Base-by-base conservation (phyloP, 35 echinoderm and acorn worm genomes). In the Anneissia japonica region DNA sequence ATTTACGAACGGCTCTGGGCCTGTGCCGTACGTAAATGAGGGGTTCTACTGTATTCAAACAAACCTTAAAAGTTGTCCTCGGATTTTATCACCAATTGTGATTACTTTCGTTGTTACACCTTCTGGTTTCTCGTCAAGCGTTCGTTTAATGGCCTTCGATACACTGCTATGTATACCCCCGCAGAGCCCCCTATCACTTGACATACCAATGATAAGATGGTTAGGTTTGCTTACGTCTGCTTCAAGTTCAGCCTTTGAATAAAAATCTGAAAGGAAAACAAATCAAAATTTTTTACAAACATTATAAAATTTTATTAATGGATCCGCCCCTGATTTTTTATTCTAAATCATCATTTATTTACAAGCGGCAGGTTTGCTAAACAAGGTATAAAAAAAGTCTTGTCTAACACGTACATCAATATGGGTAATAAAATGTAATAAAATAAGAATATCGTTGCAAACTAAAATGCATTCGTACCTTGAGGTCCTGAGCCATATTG, bases 131-230 rank as follows among this genome's bases (percentile, higher is more conserved):
- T 92, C 92, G 16, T 46, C 37, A 34, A 99, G 43, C 33, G 45
- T 55, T 3, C 92, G 92, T 77, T 93, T 91, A 14, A 99, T 86
- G 17, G 96, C 87, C 77, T 99, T 99, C 21, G 92, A 86, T 82
- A 99, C 32, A 37, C 75, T 91, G 79, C 85, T 89, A 76, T 99
- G 96, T 19, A 99, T 99, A 84, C 89, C 96, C 17, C 96, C 96
- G 77, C 96, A 99, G 30, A 99, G 96, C 34, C 96, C 96, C 46
- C 96, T 82, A 55, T 99, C 96, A 81, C 96, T 99, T 30, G 96
- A 99, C 16, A 99, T 86, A 12, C 86, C 96, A 34, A 99, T 81
- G 38, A 99, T 83, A 21, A 99, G 56, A 46, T 99, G 89, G 31
- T 94, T 93, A 41, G 90, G 79, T 51, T 94, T 99, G 16, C 77